These are phyloP conservation scores for Thunnus albacares DNA, from an alignment of 2,797 vertebrate species.

Conservation along the genomic window DNA sequence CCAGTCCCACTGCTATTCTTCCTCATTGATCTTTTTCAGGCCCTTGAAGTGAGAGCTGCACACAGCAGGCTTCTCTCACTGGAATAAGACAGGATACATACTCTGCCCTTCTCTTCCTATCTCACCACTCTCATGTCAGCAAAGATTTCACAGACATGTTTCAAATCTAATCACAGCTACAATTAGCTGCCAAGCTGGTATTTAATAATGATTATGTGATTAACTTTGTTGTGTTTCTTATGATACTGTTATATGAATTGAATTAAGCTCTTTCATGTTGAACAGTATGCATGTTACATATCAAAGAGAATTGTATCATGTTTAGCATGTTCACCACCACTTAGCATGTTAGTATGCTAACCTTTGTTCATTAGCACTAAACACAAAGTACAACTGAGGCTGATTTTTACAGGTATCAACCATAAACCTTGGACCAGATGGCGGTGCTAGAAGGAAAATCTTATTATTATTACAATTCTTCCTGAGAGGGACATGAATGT, in stretches of 20 bases:
- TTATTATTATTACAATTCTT: background rate
- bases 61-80: conserved; percentile 59
- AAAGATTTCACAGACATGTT: conserved; percentile 44
- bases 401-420: background rate
- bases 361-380: background rate
- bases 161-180: conserved; percentile 34
- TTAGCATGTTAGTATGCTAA: background rate
- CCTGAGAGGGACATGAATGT: background rate
- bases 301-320: background rate
- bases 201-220: conserved; percentile 32
- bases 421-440: background rate
- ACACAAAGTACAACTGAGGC: too few relatives aligned
- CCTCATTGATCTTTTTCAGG: conserved; percentile 78
- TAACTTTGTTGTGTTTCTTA: conserved; percentile 36
- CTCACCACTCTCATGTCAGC: conserved; percentile 26
- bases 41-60: conserved; percentile 73
- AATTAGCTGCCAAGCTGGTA: conserved; percentile 47
- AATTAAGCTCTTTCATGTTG: conserved; percentile 30
- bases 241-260: conserved; percentile 26
- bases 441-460: background rate
- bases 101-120: conserved; percentile 15
- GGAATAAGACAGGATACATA: conserved; percentile 49
- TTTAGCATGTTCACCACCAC: background rate
- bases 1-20: conserved; percentile 74
- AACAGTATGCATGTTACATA: background rate